Conservation (phyloP, 2,113 vertebrate genomes). For the Nematolebias whitei region DNA sequence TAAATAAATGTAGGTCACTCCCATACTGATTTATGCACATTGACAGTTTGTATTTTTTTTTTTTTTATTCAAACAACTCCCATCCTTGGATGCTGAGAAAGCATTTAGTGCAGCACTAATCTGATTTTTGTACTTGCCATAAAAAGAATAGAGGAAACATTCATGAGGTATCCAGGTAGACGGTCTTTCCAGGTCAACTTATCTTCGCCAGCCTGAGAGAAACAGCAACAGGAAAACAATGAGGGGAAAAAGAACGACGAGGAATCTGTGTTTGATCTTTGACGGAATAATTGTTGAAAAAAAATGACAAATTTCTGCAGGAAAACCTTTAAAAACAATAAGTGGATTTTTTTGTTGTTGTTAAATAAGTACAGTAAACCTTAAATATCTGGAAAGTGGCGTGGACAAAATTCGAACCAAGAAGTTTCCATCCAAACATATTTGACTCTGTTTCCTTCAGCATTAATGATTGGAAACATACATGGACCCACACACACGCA, state of each 20-base stretch:
- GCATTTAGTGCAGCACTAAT: background rate
- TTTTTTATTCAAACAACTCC: background rate
- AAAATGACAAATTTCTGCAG: too few relatives aligned
- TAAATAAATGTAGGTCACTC: slow-evolving; percentile 23
- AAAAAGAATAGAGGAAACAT: slow-evolving; percentile 91
- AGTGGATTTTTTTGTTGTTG: too few relatives aligned
- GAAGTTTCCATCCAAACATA: background rate
- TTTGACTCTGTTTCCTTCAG: background rate
- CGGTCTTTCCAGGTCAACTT: slow-evolving; percentile 93
- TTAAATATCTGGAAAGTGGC: too few relatives aligned
- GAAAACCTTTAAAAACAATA: too few relatives aligned
- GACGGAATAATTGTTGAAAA: background rate
- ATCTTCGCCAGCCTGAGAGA: slow-evolving; percentile 77
- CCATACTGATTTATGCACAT: background rate
- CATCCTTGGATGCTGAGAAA: background rate
- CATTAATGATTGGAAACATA: too few relatives aligned
- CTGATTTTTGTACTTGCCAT: slow-evolving; percentile 82
- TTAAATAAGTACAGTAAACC: too few relatives aligned
- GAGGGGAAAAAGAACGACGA: background rate
- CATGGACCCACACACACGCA: background rate
- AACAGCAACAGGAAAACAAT: slow-evolving; percentile 1
- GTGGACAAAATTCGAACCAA: too few relatives aligned
- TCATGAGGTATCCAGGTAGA: slow-evolving; percentile 90
- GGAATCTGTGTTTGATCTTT: background rate
- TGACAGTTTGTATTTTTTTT: background rate